Evolutionary conservation across 2,888 invertebrate species (phyloP), one percentile per base, ranked within the genome.

Genomic region (Eupithecia tripunctaria): DNA sequence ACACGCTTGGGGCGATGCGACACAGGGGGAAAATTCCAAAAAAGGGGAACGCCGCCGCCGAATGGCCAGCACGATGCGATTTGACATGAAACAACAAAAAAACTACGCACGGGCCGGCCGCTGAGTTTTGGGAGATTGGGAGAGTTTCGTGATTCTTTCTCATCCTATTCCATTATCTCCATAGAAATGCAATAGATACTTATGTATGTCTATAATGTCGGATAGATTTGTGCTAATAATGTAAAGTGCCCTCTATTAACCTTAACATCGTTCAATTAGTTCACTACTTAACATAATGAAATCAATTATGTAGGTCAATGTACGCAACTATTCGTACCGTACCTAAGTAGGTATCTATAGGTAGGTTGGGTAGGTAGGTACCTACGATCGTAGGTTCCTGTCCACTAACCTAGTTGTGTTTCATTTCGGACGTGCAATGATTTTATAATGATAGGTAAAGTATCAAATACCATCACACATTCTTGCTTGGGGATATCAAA

Each of bases 371-470:
- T 47, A 7, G 7, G 7, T 47, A 51, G 21, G 21, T 25, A 56
- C 4, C 12, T 56, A 25, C 56, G 56, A 5, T 56, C 25, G 56
- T 56, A 56, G 56, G 56, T 56, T 25, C 21, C 25, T 25, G 12
- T 21, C 21, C 7, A 51, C 51, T 21, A 25, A 51, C 47, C 21
- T 51, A 51, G 47, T 51, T 56, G 56, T 25, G 56, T 56, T 56
- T 56, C 56, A 14, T 25, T 56, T 56, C 12, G 56, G 25, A 56
- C 56, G 56, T 56, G 56, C 56, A 56, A 25, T 25, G 56, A 56
- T 25, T 56, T 56, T 56, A 56, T 1, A 56, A 56, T 56, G 56
- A n/a, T n/a, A n/a, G n/a, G n/a, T n/a, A n/a, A n/a, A n/a, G 4
- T 56, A 12, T 5, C 25, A 56, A 56, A 56, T 10, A 21, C 56